Conservation (phyloP, 1,140 invertebrate species). For the Drosophila subobscura region DNA sequence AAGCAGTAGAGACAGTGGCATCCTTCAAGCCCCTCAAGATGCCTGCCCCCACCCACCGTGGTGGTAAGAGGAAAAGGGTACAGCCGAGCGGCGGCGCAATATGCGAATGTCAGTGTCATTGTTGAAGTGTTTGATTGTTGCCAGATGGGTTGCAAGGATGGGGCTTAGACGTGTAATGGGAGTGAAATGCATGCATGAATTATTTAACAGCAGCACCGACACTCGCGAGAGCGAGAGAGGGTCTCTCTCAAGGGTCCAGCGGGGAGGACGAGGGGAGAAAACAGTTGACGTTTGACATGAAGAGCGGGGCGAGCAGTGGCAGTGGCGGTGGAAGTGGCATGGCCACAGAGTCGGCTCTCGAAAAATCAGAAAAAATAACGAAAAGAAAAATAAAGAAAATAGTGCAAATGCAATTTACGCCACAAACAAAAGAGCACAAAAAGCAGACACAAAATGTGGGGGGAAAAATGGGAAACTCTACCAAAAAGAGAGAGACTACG, state of each 20-base stretch:
- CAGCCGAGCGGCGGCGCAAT: constrained; percentile 17
- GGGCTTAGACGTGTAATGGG: neutral
- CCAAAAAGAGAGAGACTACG: neutral
- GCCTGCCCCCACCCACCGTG: no score
- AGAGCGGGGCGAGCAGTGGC: no score
- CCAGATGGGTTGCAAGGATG: neutral
- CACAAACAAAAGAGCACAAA: constrained; percentile 30
- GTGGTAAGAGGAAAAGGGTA: neutral
- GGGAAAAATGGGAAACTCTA: constrained; percentile 8
- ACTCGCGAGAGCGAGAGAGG: neutral
- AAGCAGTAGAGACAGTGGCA: no score
- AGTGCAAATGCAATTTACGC: constrained; percentile 44
- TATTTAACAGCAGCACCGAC: constrained; percentile 39
- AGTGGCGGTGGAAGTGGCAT: no score
- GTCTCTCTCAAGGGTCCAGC: constrained; percentile 1
- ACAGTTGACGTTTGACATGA: constrained; percentile 37
- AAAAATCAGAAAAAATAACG: neutral
- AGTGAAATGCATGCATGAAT: constrained; percentile 47
- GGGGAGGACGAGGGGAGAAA: neutral
- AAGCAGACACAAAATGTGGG: constrained; percentile 18
- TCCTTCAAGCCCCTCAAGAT: neutral
- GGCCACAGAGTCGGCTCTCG: no score
- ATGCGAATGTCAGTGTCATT: constrained; percentile 48
- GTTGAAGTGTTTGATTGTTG: constrained; percentile 36
- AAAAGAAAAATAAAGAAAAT: constrained; percentile 10